These are phyloP conservation scores for Ephydatia muelleri DNA, from an alignment of 37 sponge, comb jelly and placozoan genomes.

Conservation along the genomic window DNA sequence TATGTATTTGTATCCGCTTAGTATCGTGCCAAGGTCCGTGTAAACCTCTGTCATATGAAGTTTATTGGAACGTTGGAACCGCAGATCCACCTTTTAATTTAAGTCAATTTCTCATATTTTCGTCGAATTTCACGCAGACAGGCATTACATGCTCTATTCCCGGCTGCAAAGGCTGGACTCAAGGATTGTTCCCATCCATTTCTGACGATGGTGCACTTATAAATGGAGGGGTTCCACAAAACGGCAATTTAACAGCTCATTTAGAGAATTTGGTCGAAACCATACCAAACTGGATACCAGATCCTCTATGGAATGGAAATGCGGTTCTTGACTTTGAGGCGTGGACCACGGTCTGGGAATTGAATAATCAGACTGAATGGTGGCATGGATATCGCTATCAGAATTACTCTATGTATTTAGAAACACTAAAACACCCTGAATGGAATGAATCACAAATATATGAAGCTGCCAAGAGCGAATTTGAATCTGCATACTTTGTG, in stretches of 20 bases:
- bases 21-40: too few species aligned
- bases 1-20: not conserved
- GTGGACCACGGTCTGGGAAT: too few species aligned
- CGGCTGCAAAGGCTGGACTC: not conserved
- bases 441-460: constrained; percentile 11
- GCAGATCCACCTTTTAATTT: not conserved
- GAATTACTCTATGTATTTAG: constrained; percentile 32
- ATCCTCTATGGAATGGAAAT: too few species aligned
- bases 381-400: constrained; percentile 28
- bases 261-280: constrained; percentile 1
- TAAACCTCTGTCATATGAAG: constrained; percentile 11
- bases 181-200: constrained; percentile 33
- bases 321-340: too few species aligned
- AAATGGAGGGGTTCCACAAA: too few species aligned
- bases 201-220: not conserved
- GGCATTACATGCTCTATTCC: constrained; percentile 17
- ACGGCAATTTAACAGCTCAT: too few species aligned
- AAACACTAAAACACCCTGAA: constrained; percentile 6
- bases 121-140: too few species aligned
- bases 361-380: not conserved
- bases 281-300: constrained; percentile 23
- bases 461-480: constrained; percentile 14
- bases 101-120: constrained; percentile 14
- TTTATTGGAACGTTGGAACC: constrained; percentile 42
- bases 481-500: constrained; percentile 7